These are phyloP conservation scores for Nesometra sesokonis DNA, from an alignment of 35 echinoderm and acorn worm genomes.

Conservation along the genomic window DNA sequence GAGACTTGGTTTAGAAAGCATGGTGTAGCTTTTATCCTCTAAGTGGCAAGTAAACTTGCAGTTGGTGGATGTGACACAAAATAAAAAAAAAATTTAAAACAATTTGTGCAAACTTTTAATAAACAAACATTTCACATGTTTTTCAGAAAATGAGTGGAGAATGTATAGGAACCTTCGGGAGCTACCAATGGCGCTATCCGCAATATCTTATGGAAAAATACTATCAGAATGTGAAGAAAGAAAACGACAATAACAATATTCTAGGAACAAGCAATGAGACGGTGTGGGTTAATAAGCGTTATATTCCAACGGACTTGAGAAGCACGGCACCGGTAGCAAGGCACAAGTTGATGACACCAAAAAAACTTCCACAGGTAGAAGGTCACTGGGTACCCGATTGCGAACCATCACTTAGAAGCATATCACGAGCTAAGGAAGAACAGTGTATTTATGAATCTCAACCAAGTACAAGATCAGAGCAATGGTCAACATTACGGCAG, in stretches of 20 bases:
- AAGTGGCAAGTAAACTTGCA: too few species aligned
- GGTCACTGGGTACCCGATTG: slow-evolving; percentile 58
- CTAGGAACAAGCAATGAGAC: slow-evolving; percentile 50
- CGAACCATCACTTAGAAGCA: slow-evolving; percentile 51
- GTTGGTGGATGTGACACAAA: too few species aligned
- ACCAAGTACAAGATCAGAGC: slow-evolving; percentile 74
- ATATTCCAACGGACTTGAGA: slow-evolving; percentile 90
- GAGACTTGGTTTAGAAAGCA: too few species aligned
- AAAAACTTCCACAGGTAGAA: slow-evolving; percentile 46
- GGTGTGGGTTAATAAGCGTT: slow-evolving; percentile 96
- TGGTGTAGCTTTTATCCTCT: too few species aligned
- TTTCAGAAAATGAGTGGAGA: slow-evolving; percentile 63
- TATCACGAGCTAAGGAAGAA: slow-evolving; percentile 66
- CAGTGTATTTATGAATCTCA: slow-evolving; percentile 56
- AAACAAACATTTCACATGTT: too few species aligned
- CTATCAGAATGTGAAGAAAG: background rate
- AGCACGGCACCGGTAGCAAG: slow-evolving; percentile 94
- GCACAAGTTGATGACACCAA: slow-evolving; percentile 76
- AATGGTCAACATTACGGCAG: slow-evolving; percentile 81
- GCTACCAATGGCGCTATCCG: slow-evolving; percentile 65
- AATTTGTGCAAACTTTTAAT: too few species aligned
- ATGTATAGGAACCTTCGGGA: slow-evolving; percentile 93
- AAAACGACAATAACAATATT: background rate
- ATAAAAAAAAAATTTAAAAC: too few species aligned
- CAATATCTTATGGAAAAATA: slow-evolving; percentile 22